phyloP scores from a whole-genome alignment of 2,888 invertebrate genomes.

The Tenthredo livida region DNA sequence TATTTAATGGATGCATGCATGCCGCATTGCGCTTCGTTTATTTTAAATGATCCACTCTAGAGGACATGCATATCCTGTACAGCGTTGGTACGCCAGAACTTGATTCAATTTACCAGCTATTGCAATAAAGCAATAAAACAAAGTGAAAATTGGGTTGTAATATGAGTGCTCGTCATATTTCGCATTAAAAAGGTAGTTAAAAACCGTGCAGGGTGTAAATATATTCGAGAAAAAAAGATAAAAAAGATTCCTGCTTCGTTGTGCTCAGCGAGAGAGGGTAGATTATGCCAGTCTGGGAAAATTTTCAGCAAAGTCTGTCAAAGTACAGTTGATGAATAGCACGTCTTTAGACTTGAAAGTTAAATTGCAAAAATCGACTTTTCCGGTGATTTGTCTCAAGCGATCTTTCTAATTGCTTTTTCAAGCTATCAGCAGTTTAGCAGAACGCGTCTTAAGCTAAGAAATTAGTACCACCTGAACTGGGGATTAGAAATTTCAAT shows the following conservation, averaged over 20 bases:
- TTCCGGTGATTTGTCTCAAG: background rate
- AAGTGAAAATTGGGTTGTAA: background rate
- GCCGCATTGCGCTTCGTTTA: constrained; percentile 35
- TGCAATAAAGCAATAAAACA: constrained; percentile 17
- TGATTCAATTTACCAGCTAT: constrained; percentile 17
- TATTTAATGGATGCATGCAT: constrained; percentile 37
- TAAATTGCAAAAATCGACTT: constrained; percentile 1
- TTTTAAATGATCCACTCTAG: constrained; percentile 35
- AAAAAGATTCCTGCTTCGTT: background rate
- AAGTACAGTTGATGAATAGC: background rate
- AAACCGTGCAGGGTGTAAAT: background rate
- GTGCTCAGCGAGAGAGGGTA: background rate
- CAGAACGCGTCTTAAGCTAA: background rate
- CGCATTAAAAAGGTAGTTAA: background rate
- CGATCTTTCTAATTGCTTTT: background rate
- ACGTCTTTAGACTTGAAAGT: background rate
- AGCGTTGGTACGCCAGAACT: background rate
- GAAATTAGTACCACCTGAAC: background rate
- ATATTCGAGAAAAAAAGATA: background rate
- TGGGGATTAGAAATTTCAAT: background rate
- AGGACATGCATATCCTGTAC: constrained; percentile 3
- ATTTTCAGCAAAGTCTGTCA: background rate
- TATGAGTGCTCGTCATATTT: background rate
- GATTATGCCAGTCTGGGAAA: background rate
- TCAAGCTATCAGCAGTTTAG: background rate